Percentiles rank a stretch among this genome's conserved stretches.
Conservation (phyloP, 2,888 invertebrate species). For the Caenorhabditis sp. region DNA sequence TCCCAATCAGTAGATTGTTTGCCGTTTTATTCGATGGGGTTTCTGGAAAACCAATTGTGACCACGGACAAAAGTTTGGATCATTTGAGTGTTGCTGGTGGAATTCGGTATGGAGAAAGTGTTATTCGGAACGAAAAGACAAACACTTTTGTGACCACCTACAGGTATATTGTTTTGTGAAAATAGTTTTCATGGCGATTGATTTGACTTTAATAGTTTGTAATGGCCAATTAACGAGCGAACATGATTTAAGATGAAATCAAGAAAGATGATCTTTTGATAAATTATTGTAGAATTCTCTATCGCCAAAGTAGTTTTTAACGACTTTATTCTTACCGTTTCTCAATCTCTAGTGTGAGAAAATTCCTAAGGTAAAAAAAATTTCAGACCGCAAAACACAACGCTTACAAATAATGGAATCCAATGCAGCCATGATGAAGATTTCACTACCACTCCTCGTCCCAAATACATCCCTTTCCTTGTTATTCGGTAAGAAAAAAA, state of each 20-base stretch:
- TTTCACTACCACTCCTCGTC: neutral
- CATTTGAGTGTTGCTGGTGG: neutral
- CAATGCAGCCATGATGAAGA: neutral
- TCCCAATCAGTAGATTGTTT: neutral
- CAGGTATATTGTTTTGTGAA: neutral
- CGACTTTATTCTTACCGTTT: no score
- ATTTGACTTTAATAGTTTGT: no score
- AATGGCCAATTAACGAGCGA: no score
- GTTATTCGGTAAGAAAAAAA: neutral
- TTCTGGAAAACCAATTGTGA: neutral
- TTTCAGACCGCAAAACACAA: neutral
- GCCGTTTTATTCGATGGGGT: neutral
- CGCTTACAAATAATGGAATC: neutral
- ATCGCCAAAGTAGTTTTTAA: no score
- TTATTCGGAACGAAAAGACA: neutral
- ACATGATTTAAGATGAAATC: no score
- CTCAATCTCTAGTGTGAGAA: no score
- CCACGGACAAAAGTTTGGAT: neutral
- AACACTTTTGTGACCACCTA: neutral
- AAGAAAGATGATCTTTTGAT: no score
- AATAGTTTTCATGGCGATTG: no score
- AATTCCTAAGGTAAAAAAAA: neutral
- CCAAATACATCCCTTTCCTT: neutral
- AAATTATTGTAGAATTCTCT: no score
- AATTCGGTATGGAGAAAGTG: neutral